Evolutionary conservation across 2,797 vertebrate species (phyloP), one percentile per base, ranked within the genome.

Genomic region (Phalanger gymnotis): DNA sequence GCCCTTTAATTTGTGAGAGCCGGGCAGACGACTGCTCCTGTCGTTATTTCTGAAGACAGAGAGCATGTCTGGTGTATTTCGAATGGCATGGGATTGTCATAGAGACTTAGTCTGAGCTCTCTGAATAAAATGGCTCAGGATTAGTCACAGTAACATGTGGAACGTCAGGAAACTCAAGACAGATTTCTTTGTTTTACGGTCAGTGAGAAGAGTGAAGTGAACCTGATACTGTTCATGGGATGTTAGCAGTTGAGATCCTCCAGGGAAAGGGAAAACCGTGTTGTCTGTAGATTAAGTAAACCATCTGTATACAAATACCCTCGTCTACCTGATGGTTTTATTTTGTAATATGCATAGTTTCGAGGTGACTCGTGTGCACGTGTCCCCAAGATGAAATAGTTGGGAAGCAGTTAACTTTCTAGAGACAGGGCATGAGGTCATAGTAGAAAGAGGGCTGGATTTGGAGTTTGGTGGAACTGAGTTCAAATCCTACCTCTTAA

Each of bases 161-260:
- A 97, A 92, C 97, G 95, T 98, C 92, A 90, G 98, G 96, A 97
- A 98, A 97, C 96, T 96, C 96, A 96, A 96, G 97, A 97, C 97
- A 93, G 94, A 96, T 97, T 97, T 98, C 98, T 98, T 98, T 98
- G 97, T 98, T 97, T 98, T 97, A 93, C 34, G 94, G 97, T 97
- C 95, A 96, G 90, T 89, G 81, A 94, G 95, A 98, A 97, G 0
- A 16, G 90, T 0, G 0, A 90, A 2, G 0, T 0, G 22, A 97
- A 95, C 96, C 0, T 0, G 90, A 93, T 97, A 95, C 3, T 95
- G 94, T 91, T 94, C 94, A 10, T 0, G 30, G 95, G 93, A 73
- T 94, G 96, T 97, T 0, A 14, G 92, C 52, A 0, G 97, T 97
- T 97, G 0, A 0, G 91, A 97, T 95, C 55, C 56, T 95, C 90